These are phyloP conservation scores for Danio tinwini DNA, from an alignment of 2,797 vertebrate species.

Conservation along the genomic window DNA sequence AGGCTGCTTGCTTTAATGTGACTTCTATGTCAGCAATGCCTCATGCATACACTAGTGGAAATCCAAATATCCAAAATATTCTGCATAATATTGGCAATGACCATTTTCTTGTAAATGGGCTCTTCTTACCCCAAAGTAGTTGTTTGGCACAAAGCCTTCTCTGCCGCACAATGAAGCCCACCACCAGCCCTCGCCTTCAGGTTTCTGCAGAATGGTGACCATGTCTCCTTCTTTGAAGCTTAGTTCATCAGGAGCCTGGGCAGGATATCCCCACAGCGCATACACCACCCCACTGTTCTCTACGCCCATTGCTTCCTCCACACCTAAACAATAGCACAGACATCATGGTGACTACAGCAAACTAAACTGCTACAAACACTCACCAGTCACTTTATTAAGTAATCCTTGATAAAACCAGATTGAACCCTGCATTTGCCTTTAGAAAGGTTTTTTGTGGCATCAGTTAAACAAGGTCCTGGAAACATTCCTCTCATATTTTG, in stretches of 20 bases:
- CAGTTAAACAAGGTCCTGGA: too few relatives aligned
- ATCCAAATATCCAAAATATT: too few relatives aligned
- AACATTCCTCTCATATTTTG: too few relatives aligned
- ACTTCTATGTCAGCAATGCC: too few relatives aligned
- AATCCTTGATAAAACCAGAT: too few relatives aligned
- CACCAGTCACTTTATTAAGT: too few relatives aligned
- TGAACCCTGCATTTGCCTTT: too few relatives aligned
- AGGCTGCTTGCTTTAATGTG: too few relatives aligned
- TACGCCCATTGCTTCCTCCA: constrained; percentile 86
- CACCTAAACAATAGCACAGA: constrained; percentile 71
- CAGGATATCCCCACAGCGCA: constrained; percentile 88
- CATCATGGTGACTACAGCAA: not conserved
- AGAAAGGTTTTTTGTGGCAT: too few relatives aligned
- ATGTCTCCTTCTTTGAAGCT: constrained; percentile 89
- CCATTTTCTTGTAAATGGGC: not conserved
- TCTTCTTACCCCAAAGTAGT: constrained; percentile 90
- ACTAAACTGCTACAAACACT: not conserved
- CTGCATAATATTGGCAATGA: too few relatives aligned
- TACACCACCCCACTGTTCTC: constrained; percentile 87
- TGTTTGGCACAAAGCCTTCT: constrained; percentile 91
- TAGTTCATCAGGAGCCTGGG: constrained; percentile 87
- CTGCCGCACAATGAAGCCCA: constrained; percentile 88
- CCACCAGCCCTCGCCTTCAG: constrained; percentile 88
- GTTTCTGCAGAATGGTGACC: constrained; percentile 88
- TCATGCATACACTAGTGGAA: too few relatives aligned